Base-by-base conservation (phyloP, 2,888 invertebrate species). In the Nineta flava region DNA sequence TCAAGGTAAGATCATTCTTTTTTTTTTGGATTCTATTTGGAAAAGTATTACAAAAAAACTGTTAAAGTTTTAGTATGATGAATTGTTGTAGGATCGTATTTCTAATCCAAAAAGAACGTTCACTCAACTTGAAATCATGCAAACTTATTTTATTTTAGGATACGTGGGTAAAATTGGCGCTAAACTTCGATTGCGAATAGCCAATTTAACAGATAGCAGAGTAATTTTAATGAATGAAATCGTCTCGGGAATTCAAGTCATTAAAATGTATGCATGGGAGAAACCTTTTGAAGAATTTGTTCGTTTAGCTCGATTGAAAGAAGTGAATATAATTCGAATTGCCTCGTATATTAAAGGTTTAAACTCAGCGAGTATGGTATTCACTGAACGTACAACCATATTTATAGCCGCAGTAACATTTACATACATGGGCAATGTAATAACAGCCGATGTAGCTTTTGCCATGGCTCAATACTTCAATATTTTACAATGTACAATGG, bases 191-290 rank as follows among this genome's bases (percentile, higher is more conserved):
- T 75, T 79, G 63, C 79, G 79, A 60, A 90, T 90, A 1, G 94
- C 95, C 0, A 69, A 74, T 53, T 76, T 83, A 62, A 94, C 94
- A 0, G 96, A 96, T 66, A 83, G 85, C 58, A 75, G 96, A 54
- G 87, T 96, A 40, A 78, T 90, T 48, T 74, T 94, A 46, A 96
- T 96, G 92, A 91, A 87, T 62, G 96, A 97, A 74, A 83, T 96
- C 57, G 84, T 96, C 54, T 79, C 79, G 51, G 95, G 93, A 46
- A 92, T 97, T 68, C 84, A 92, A 70, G 90, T 88, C 53, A 79
- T 83, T 55, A 83, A 83, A 64, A 78, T 80, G 79, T 85, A 79
- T 60, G 76, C 79, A 3, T 85, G 84, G 76, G 86, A 86, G 59
- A 76, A 73, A 53, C 79, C 83, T 0, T 85, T 85, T 59, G 75